Evolutionary conservation across 2,113 vertebrate species (phyloP).

Genomic region (Seriola rivoliana): DNA sequence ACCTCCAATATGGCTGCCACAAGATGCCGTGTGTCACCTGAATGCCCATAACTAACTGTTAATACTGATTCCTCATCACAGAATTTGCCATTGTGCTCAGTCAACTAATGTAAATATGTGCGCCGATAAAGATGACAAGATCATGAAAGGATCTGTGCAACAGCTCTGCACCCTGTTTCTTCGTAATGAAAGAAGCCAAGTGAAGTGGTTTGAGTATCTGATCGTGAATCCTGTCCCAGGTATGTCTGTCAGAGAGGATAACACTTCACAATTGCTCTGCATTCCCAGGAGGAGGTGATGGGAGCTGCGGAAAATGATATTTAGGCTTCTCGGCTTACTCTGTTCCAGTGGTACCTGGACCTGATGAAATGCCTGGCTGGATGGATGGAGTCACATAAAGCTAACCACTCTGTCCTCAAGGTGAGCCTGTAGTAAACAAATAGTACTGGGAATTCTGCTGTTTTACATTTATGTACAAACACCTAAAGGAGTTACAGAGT

Average conservation of each 20-base stretch:
- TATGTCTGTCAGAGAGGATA: slow-evolving; percentile 4
- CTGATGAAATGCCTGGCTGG: no score
- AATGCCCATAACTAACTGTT: no score
- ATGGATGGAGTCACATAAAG: not conserved
- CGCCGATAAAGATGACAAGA: not conserved
- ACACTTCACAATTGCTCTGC: not conserved
- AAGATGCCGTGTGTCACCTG: no score
- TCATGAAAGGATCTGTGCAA: not conserved
- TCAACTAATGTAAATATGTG: not conserved
- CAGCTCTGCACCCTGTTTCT: not conserved
- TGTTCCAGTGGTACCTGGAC: not conserved
- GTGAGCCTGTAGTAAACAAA: not conserved
- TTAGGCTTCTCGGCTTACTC: not conserved
- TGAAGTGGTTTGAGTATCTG: not conserved
- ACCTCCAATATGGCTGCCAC: no score
- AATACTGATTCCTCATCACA: no score
- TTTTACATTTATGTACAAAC: not conserved
- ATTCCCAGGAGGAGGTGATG: not conserved
- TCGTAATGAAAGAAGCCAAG: not conserved
- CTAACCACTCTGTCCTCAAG: not conserved
- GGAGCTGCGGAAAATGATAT: not conserved
- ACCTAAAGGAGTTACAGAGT: not conserved
- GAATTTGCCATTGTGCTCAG: not conserved
- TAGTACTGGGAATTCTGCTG: no score
- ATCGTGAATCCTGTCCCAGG: not conserved